phyloP scores from a whole-genome alignment of 2,113 vertebrate genomes.

The Apteryx mantelli region DNA sequence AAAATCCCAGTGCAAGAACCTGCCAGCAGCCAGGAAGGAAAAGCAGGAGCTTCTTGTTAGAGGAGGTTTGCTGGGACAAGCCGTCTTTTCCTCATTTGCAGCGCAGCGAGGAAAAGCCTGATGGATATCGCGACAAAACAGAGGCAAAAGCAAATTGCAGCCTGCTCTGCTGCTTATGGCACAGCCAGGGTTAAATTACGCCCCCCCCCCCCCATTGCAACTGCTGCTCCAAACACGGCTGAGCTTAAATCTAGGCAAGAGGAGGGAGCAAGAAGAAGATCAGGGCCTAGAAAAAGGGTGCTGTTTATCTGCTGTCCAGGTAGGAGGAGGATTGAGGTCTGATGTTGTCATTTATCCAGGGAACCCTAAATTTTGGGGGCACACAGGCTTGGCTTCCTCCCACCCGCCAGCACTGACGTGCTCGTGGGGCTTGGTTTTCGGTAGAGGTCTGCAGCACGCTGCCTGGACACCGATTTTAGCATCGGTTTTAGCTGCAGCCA shows the following conservation, averaged over 20 bases:
- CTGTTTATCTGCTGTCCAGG: background rate
- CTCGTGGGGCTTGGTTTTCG: fast-evolving
- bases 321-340: background rate
- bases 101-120: background rate
- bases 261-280: background rate
- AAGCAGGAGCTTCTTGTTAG: background rate
- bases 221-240: background rate
- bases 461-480: fast-evolving
- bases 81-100: background rate
- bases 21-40: background rate
- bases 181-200: fast-evolving
- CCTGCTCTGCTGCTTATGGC: background rate
- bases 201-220: background rate
- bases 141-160: background rate
- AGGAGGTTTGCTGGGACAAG: background rate
- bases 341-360: fast-evolving
- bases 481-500: background rate
- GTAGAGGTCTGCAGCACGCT: background rate
- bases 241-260: background rate
- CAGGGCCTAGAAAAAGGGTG: background rate
- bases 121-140: fast-evolving
- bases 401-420: fast-evolving
- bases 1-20: fast-evolving
- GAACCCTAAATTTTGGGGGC: background rate
- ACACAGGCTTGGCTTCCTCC: fast-evolving